A percentile compares a stretch with the other conserved stretches of the same genome.
Conservation (phyloP, 92 coral and sea anemone genomes). For the Heteractis magnifica region DNA sequence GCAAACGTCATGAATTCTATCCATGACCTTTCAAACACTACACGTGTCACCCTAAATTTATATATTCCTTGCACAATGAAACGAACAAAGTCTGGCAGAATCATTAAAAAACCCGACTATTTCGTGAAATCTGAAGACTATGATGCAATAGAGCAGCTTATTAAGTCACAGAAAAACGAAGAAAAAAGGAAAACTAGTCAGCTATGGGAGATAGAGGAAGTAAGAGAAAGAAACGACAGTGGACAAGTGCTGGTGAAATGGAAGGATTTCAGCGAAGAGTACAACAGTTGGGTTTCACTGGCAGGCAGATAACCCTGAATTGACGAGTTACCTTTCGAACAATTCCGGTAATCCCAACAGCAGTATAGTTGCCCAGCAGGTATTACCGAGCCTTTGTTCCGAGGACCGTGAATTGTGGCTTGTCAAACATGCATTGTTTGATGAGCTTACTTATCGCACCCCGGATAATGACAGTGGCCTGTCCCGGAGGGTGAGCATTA, state of each 20-base stretch:
- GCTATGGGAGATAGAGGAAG: slow-evolving; percentile 8
- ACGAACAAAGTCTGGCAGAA: neutral
- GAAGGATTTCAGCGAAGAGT: slow-evolving; percentile 21
- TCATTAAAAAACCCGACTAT: neutral
- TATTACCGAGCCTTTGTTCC: slow-evolving; percentile 17
- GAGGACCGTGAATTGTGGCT: slow-evolving; percentile 27
- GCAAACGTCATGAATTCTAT: neutral
- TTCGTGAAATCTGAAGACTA: neutral
- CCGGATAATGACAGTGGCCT: neutral
- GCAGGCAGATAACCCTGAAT: neutral
- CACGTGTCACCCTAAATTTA: neutral
- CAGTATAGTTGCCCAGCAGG: slow-evolving; percentile 14
- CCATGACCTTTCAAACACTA: neutral
- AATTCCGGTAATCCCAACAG: slow-evolving; percentile 35
- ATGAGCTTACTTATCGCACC: slow-evolving; percentile 23
- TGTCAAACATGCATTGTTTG: slow-evolving; percentile 28
- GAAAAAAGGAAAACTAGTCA: neutral
- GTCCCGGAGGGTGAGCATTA: neutral
- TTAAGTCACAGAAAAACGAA: slow-evolving; percentile 1
- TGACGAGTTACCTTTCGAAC: slow-evolving; percentile 20
- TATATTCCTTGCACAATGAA: neutral
- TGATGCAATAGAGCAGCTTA: neutral
- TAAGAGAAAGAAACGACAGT: slow-evolving; percentile 1
- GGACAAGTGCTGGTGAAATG: neutral
- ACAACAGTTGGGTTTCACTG: slow-evolving; percentile 17